Evolutionary conservation across 2,888 invertebrate species (phyloP), one percentile per base, ranked within the genome.

Genomic region (Caenorhabditis uteleia): DNA sequence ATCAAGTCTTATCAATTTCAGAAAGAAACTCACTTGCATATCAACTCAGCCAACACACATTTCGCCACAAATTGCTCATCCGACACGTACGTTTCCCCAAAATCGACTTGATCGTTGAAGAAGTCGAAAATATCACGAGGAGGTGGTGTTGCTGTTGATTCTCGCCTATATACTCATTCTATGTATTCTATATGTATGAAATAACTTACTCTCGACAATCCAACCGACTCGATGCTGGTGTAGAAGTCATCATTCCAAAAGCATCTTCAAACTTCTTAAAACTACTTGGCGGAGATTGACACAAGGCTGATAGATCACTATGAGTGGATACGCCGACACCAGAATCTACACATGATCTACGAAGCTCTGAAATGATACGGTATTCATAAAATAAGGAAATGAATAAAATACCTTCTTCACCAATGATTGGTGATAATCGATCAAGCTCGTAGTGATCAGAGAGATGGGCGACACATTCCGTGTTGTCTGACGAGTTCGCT

Each of bases 61-160:
- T 80, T 80, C 12, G 77, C 71, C 0, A 80, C 74, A 53, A 78
- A 80, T 16, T 58, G 56, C 31, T 80, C 80, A 50, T 80, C 80
- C n/a, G 69, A 26, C 3, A 64, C 42, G 27, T 50, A 64, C 0
- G 62, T 36, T 10, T 64, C 64, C 31, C 57, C 62, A 26, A 57
- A 62, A 53, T 62, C 56, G 7, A 74, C 67, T 31, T 54, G 46
- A 48, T 73, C 72, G 33, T 70, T 70, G 20, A 68, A 68, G 12
- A 61, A 49, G 34, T 75, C 73, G 16, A 75, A 62, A 42, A 64
- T 58, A 36, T 58, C 64, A 31, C 27, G 40, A 1, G 58, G 54
- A 10, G 54, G 58, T 2, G 64, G 61, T 25, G 68, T 51, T 2
- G 31, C 20, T 8, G 60, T 43, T 1, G 18, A 23, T 16, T 34